Conservation (phyloP, 2,113 vertebrate species). For the Lichenostomus cassidix region DNA sequence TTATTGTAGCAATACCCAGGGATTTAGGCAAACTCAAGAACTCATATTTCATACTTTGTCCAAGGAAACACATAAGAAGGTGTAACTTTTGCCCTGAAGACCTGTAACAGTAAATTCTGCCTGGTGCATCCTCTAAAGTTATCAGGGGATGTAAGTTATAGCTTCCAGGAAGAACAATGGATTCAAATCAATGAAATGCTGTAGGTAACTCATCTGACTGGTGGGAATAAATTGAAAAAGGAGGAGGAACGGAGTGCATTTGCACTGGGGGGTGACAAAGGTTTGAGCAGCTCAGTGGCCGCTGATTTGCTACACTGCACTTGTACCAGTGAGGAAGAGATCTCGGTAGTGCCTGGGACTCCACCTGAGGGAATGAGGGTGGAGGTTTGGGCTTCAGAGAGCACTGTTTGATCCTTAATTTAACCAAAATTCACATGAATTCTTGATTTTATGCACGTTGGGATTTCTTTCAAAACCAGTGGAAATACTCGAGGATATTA, state of each 20-base stretch:
- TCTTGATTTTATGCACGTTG: neutral
- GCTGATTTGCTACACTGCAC: fast-evolving
- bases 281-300: neutral
- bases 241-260: neutral
- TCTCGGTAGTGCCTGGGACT: neutral
- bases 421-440: neutral
- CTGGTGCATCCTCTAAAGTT: neutral
- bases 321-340: fast-evolving
- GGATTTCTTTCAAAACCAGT: neutral
- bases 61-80: neutral
- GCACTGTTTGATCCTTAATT: fast-evolving
- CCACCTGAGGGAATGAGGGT: neutral
- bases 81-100: neutral
- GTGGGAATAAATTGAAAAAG: neutral
- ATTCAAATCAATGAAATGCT: neutral
- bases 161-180: neutral
- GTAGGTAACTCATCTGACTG: neutral
- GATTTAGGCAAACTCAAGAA: neutral
- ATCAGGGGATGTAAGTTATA: neutral
- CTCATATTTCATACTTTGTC: neutral
- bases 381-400: neutral
- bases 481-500: fast-evolving
- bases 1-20: neutral
- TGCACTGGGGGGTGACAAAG: neutral
- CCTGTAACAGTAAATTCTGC: neutral